phyloP scores from a whole-genome alignment of 2,888 invertebrate genomes.

The Antheraea yamamai region DNA sequence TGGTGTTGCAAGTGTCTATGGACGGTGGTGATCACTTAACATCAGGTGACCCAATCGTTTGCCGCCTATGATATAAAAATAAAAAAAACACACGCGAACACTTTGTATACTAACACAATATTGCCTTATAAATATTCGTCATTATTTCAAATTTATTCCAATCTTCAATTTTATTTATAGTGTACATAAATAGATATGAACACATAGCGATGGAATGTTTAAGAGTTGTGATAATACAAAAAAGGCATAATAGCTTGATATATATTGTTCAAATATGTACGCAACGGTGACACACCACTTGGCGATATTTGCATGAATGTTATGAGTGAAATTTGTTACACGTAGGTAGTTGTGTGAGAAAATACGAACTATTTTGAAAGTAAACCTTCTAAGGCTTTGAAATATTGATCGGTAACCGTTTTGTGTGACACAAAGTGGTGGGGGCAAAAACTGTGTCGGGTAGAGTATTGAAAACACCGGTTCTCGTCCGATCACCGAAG shows the following conservation, averaged over 20 bases:
- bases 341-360: not conserved
- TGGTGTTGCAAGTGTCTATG: too few relatives aligned
- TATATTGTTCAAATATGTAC: not conserved
- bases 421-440: too few relatives aligned
- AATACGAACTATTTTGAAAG: not conserved
- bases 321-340: not conserved
- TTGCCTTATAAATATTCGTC: not conserved
- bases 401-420: too few relatives aligned
- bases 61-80: too few relatives aligned
- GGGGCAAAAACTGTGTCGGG: too few relatives aligned
- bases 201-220: conserved; percentile 1
- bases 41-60: too few relatives aligned
- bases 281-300: not conserved
- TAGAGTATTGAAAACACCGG: too few relatives aligned
- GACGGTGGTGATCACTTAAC: too few relatives aligned
- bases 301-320: not conserved
- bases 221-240: not conserved
- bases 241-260: conserved; percentile 4
- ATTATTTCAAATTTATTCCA: not conserved
- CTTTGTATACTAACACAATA: too few relatives aligned
- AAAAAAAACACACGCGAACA: too few relatives aligned
- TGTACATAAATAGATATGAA: not conserved
- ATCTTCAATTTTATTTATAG: not conserved
- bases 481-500: conserved; percentile 71
- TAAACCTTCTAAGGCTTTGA: too few relatives aligned